Evolutionary conservation across 2,113 vertebrate species (phyloP), one percentile per base, ranked within the genome.

Genomic region (Micromys minutus): DNA sequence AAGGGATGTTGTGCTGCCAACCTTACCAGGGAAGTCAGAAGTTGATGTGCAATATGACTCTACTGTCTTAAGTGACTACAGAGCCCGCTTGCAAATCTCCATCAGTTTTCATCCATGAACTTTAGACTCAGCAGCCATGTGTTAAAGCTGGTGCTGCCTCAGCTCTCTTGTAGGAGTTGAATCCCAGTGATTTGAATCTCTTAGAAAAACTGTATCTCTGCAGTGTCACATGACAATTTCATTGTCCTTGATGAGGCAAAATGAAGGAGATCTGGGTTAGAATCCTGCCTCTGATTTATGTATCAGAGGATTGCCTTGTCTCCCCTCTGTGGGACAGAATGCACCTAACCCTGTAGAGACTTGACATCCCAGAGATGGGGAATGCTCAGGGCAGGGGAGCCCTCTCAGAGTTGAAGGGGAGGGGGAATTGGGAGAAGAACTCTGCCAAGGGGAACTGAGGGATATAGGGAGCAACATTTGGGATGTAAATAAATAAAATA

Each of bases 21-120:
- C 31, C 36, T 96, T 91, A 74, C 72, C 55, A 34, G 34, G 45
- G 29, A 36, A 91, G 71, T 88, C 81, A 85, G 89, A 84, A 75
- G 39, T 75, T 85, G 71, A 72, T 93, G n/a, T 19, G 85, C 87
- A 94, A 69, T 50, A 31, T 52, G 36, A 67, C 36, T n/a, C 15
- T 96, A 76, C 96, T 87, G n/a, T 24, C 39, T 93, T 95, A 95
- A 95, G 57, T 92, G 86, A 89, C 69, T 89, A 52, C 39, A 24
- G 61, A 91, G 74, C 50, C 90, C 72, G 36, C 96, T 94, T 91
- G 74, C 7, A 93, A 96, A 89, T 89, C 42, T 29, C 86, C 34
- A 11, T 36, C 69, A 61, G 94, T 57, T 84, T 91, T 96, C 87
- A 87, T 76, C 67, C 61, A 65, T 61, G 36, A 47, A 92, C 96